Evolutionary conservation across 1,140 invertebrate species (phyloP), one percentile per base, ranked within the genome.

Genomic region (Drosophila mojavensis): DNA sequence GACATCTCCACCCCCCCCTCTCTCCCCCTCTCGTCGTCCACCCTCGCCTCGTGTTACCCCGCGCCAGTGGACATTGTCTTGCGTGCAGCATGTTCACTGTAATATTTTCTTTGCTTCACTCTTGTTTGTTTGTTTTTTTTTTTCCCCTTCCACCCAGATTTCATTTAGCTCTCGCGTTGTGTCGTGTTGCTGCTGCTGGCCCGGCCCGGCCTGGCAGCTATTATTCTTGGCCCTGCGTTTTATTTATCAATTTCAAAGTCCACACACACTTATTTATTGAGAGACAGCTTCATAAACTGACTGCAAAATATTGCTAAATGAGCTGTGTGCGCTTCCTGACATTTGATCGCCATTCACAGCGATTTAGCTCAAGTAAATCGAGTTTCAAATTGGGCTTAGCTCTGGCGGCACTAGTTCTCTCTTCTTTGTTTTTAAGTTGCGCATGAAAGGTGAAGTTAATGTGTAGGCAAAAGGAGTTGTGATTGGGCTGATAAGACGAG

Each of bases 191-290:
- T 24, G 20, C 20, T 2, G 20, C 20, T 9, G 33, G 15, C 43
- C 41, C 50, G 39, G 53, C 20, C 47, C 7, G 10, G 11, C 56
- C 68, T 54, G 47, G 15, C 66, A 59, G 73, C 78, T 73, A 60
- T 79, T 79, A 60, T 73, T 66, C 68, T 67, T 73, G 43, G 30
- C 63, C 64, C 45, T 60, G 62, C 60, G 68, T 72, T 73, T 73
- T 74, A 78, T 70, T 63, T 74, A 74, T 78, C 64, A 69, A 78
- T 73, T 75, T 73, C 60, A 28, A 43, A 36, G 17, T 64, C 68
- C 33, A 13, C n/a, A 41, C 36, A 41, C 36, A 33, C 50, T 73
- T 68, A 68, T 68, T 73, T 55, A 73, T 68, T 26, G 64, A 61
- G 60, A 53, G 56, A 73, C 63, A 41, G 62, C 55, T 59, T 30